Conservation (phyloP, 2,113 vertebrate genomes). For the Lepus americanus region DNA sequence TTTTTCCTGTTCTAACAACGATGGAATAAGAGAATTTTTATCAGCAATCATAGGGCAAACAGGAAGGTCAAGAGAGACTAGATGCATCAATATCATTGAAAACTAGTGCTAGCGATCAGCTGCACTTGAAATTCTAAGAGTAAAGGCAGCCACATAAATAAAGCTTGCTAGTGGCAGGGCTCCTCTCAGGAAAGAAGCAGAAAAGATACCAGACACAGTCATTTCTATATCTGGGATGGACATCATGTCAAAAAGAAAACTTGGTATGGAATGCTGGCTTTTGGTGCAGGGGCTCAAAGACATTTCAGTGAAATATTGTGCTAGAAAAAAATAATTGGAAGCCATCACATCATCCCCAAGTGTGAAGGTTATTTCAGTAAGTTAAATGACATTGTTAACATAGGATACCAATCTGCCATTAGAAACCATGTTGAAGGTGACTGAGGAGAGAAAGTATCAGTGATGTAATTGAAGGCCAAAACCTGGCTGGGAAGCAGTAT, state of each 20-base stretch:
- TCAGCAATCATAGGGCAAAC: neutral
- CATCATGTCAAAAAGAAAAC: neutral
- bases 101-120: neutral
- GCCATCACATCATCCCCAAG: neutral
- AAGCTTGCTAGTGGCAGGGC: neutral
- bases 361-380: neutral
- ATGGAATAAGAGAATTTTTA: neutral
- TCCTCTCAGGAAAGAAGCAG: neutral
- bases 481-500: neutral
- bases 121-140: neutral
- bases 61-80: neutral
- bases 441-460: neutral
- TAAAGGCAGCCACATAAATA: neutral
- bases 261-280: neutral
- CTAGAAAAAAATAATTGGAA: neutral
- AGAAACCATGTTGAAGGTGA: constrained; percentile 40
- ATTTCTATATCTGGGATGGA: neutral
- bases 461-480: neutral
- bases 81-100: neutral
- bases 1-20: neutral
- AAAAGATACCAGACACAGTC: neutral
- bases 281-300: neutral
- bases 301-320: neutral
- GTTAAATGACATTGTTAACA: neutral
- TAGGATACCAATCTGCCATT: neutral